Evolutionary conservation across 1,140 invertebrate species (phyloP), one percentile per base, ranked within the genome.

Genomic region (Hormaphis cornu): DNA sequence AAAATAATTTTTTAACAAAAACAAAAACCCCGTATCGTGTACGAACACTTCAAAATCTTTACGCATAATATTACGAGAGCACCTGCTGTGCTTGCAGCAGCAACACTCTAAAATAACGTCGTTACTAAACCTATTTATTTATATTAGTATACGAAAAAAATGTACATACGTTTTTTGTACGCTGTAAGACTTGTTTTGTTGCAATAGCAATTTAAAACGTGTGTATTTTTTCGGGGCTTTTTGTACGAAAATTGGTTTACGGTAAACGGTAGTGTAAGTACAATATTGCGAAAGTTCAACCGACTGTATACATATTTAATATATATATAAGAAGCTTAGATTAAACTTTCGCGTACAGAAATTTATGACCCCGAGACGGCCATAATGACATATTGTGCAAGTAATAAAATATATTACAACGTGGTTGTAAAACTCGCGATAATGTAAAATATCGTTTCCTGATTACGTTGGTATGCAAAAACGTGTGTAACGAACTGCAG

Each of bases 241-340:
- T 50, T 66, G n/a, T n/a, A n/a, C n/a, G n/a, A n/a, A n/a, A n/a
- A 48, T 50, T 50, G 10, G 61, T 66, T 66, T 50, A 50, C 10
- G 22, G 61, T 35, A 35, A 22, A 33, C 44, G 6, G 40, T 35
- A 28, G 20, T 46, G 61, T 30, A 46, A 14, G 37, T 46, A n/a
- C n/a, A n/a, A 66, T 66, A 66, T 66, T 66, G 61, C 61, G 24
- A 66, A 66, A 66, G 61, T 66, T 66, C 50, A 66, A 66, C 42
- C 61, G 44, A 48, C 42, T 50, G n/a, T n/a, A n/a, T n/a, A n/a
- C n/a, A n/a, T n/a, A n/a, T n/a, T n/a, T n/a, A n/a, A n/a, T n/a
- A n/a, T n/a, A n/a, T n/a, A n/a, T n/a, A 50, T 33, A 66, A 66
- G 61, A 35, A 66, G 40, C 61, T 50, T n/a, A 35, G 42, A 66